Evolutionary conservation across 2,888 invertebrate species (phyloP).

Genomic region (Drosophila suboccidentalis): DNA sequence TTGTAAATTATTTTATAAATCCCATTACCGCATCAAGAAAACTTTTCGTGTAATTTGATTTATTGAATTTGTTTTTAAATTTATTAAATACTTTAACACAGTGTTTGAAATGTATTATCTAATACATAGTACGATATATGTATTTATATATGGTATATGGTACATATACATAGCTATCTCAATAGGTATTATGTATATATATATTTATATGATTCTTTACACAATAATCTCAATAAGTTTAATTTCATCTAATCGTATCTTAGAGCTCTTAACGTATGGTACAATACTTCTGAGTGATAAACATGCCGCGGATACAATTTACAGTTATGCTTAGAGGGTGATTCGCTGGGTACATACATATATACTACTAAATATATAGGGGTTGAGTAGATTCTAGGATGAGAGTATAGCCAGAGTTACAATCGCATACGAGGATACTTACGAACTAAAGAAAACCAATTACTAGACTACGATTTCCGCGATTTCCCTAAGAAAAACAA

Average conservation of each 20-base stretch:
- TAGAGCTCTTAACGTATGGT: conserved; percentile 64
- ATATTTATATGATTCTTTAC: conserved; percentile 45
- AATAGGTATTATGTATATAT: conserved; percentile 38
- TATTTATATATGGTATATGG: conserved; percentile 56
- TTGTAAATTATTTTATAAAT: too few relatives aligned
- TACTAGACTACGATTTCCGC: conserved; percentile 33
- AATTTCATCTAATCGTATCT: conserved; percentile 70
- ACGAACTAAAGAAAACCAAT: conserved; percentile 43
- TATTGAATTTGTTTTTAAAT: conserved; percentile 54
- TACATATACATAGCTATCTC: conserved; percentile 65
- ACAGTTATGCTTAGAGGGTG: conserved; percentile 31
- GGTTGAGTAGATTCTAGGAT: conserved; percentile 16
- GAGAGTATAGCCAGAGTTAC: conserved; percentile 25
- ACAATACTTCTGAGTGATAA: conserved; percentile 54
- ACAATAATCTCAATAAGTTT: conserved; percentile 66
- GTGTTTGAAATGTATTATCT: conserved; percentile 78
- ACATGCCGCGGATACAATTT: conserved; percentile 37
- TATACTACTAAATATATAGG: not conserved
- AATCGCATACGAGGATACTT: conserved; percentile 26
- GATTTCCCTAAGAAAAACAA: conserved; percentile 49
- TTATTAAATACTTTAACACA: conserved; percentile 82
- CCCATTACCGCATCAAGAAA: not conserved
- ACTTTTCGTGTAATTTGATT: conserved; percentile 12
- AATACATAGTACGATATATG: conserved; percentile 65
- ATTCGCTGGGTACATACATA: conserved; percentile 23